A percentile compares a stretch with the other conserved stretches of the same genome.
Conservation (phyloP, 1,140 invertebrate genomes). For the Callitettix versicolor region DNA sequence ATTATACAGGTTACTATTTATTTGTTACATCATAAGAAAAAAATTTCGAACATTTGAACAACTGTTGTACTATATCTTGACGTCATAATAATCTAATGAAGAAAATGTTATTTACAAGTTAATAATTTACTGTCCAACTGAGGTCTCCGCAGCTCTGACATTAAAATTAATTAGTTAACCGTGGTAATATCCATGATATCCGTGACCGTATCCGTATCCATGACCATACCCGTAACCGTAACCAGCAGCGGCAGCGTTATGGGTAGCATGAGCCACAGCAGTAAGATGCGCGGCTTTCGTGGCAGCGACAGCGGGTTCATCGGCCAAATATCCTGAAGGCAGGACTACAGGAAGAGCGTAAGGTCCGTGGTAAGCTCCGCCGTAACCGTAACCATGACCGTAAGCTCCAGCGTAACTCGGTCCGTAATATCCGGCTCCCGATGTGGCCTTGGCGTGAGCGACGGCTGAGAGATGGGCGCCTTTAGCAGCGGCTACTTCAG, state of each 20-base stretch:
- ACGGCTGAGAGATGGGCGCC: slow-evolving; percentile 32
- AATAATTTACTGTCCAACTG: slow-evolving; percentile 9
- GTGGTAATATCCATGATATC: slow-evolving; percentile 15
- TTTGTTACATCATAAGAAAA: no score
- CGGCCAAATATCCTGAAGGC: slow-evolving; percentile 34
- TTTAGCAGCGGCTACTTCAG: slow-evolving; percentile 40
- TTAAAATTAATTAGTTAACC: slow-evolving; percentile 35
- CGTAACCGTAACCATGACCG: slow-evolving; percentile 28
- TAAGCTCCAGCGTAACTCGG: slow-evolving; percentile 5
- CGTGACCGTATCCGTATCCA: slow-evolving; percentile 26
- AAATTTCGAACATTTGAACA: no score
- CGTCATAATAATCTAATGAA: no score
- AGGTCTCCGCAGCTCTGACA: slow-evolving; percentile 11
- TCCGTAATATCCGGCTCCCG: no score
- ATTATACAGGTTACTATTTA: no score
- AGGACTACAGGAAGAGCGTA: slow-evolving; percentile 10
- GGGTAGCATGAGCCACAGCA: slow-evolving; percentile 6
- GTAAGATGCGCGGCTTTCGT: slow-evolving; percentile 35
- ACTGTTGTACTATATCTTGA: no score
- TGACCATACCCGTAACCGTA: slow-evolving; percentile 8
- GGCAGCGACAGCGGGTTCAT: slow-evolving; percentile 40
- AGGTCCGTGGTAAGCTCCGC: slow-evolving; percentile 10
- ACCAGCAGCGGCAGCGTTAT: slow-evolving; percentile 12
- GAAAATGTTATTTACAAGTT: no score
- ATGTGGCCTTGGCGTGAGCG: slow-evolving; percentile 23